A percentile compares a stretch with the other conserved stretches of the same genome.
Conservation (phyloP, 2,113 vertebrate genomes). For the Coryphaenoides rupestris region DNA sequence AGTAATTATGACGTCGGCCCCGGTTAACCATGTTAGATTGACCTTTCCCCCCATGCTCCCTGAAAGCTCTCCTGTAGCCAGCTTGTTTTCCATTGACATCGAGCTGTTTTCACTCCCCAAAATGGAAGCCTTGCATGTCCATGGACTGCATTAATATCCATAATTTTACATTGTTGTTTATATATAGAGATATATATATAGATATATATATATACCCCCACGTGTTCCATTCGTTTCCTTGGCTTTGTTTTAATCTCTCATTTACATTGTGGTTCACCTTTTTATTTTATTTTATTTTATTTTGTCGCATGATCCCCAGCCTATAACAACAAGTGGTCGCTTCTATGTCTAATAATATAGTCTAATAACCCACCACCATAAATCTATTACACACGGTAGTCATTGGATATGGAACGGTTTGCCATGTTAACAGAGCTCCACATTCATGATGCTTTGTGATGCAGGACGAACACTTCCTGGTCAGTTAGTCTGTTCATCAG, state of each 20-base stretch:
- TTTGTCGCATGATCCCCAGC: slow-evolving; percentile 9
- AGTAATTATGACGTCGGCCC: too few relatives aligned
- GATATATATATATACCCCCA: too few relatives aligned
- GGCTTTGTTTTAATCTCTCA: slow-evolving; percentile 4
- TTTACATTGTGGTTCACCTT: slow-evolving; percentile 9
- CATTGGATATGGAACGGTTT: too few relatives aligned
- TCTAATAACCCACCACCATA: too few relatives aligned
- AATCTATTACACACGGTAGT: too few relatives aligned
- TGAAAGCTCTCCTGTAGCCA: slow-evolving; percentile 7
- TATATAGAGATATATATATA: too few relatives aligned
- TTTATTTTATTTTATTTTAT: too few relatives aligned
- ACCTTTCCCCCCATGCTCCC: slow-evolving; percentile 4
- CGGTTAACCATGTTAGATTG: background rate
- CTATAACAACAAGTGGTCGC: background rate
- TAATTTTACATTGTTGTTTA: background rate
- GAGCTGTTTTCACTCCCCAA: too few relatives aligned
- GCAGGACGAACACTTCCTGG: background rate
- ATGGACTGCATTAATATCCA: slow-evolving; percentile 7
- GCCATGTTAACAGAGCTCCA: slow-evolving; percentile 15
- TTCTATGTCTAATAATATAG: background rate
- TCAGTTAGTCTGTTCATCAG: slow-evolving; percentile 5
- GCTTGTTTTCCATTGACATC: background rate
- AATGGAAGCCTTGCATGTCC: slow-evolving; percentile 4
- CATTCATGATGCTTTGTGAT: slow-evolving; percentile 32
- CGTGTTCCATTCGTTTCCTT: background rate